phyloP scores from a whole-genome alignment of 2,888 invertebrate genomes.

The Caenorhabditis becei region DNA sequence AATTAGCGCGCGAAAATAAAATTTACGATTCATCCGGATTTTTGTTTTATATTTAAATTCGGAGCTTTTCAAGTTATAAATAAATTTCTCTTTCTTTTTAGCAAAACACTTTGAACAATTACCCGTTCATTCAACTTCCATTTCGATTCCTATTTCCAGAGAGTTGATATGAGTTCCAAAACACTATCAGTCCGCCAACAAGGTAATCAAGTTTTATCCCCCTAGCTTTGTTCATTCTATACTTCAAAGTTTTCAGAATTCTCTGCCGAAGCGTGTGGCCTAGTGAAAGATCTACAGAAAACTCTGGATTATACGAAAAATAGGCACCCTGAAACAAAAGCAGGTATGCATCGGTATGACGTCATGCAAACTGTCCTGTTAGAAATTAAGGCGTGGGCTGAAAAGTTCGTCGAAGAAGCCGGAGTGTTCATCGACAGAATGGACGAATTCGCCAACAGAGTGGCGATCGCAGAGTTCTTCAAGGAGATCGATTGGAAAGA shows the following conservation, averaged over 20 bases:
- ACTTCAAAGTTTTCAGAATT: not conserved
- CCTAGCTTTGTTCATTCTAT: too few species aligned
- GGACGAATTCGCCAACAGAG: not conserved
- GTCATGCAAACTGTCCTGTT: not conserved
- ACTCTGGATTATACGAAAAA: not conserved
- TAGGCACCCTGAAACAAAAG: not conserved
- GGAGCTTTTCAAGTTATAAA: too few species aligned
- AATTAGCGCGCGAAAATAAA: too few species aligned
- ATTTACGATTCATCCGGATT: too few species aligned
- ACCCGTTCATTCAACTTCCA: too few species aligned
- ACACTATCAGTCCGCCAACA: not conserved
- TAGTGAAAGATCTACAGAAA: not conserved
- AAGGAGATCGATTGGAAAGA: not conserved
- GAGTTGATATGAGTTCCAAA: conserved; percentile 19
- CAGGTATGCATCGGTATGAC: not conserved
- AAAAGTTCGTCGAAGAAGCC: not conserved
- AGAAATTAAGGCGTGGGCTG: not conserved
- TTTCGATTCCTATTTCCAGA: too few species aligned
- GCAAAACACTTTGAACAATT: too few species aligned
- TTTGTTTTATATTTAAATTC: too few species aligned
- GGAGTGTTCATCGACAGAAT: not conserved
- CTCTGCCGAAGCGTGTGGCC: not conserved
- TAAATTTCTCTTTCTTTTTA: too few species aligned
- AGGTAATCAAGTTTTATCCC: too few species aligned
- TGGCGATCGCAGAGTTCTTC: not conserved